Conservation (phyloP, 2,888 invertebrate genomes). For the Caradrina kadenii region DNA sequence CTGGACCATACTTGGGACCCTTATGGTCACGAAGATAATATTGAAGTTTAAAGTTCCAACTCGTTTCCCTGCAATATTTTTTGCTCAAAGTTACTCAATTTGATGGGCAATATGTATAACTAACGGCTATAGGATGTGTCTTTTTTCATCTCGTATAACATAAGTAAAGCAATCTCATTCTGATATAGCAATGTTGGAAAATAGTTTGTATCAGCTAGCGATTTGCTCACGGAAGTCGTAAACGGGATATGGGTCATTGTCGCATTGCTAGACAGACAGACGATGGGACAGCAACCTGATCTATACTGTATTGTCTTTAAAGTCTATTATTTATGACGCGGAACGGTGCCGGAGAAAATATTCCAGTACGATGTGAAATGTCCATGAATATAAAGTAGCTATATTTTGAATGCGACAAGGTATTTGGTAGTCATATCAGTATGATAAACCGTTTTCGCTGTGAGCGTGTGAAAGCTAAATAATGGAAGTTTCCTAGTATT, state of each 20-base stretch:
- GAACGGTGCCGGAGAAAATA: constrained; percentile 6
- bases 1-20: no score
- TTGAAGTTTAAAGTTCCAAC: no score
- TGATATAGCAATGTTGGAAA: constrained; percentile 17
- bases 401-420: constrained; percentile 8
- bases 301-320: constrained; percentile 35
- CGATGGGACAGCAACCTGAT: constrained; percentile 46
- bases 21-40: no score
- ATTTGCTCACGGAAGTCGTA: constrained; percentile 54
- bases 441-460: constrained; percentile 24
- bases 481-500: not conserved
- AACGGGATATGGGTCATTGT: constrained; percentile 60
- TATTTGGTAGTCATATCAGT: constrained; percentile 26
- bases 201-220: constrained; percentile 37
- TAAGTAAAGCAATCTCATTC: not conserved
- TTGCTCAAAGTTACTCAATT: no score
- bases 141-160: not conserved
- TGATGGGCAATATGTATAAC: no score
- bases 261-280: constrained; percentile 41
- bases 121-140: no score
- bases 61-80: no score
- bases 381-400: constrained; percentile 23
- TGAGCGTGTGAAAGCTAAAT: constrained; percentile 29
- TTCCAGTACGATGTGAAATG: not conserved
- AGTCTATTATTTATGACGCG: constrained; percentile 23